Evolutionary conservation across 2,113 vertebrate genomes (phyloP), one percentile per base, ranked within the genome.

Genomic region (Cinclus mexicanus): DNA sequence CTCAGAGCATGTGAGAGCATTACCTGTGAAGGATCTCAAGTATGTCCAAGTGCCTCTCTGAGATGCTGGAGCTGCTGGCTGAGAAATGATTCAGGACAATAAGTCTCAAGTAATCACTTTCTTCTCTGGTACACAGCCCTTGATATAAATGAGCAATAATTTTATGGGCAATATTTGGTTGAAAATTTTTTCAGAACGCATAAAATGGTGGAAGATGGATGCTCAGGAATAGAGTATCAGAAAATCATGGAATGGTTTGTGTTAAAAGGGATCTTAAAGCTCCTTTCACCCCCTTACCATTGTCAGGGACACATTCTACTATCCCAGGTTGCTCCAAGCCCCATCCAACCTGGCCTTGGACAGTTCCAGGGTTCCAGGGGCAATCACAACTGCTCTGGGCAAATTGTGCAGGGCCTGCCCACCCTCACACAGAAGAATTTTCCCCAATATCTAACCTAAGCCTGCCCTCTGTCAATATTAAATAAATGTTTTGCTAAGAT

Each of bases 271-370:
- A 35, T 6, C 5, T 55, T 47, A 61, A 61, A 47, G 14, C 22
- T 68, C 0, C 0, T 55, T 83, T 14, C n/a, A 53, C 0, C 3
- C 17, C 11, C 3, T 16, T 53, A 24, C 14, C 5, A 1, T 12
- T 3, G 24, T 1, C 28, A 82, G 39, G n/a, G 16, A 41, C 17
- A 31, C 1, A 5, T 59, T 44, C 52, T 16, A 29, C 29, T 35
- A 1, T 11, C 6, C 24, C 28, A 60, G 13, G 7, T 0, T 18
- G 11, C 14, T 89, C 55, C 24, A 47, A 68, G 20, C 15, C 53
- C 13, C 0, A 0, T 47, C n/a, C 55, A 47, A 0, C 8, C n/a
- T 55, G 20, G 21, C 17, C 17, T 2, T 31, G 55, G 17, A 12
- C 29, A 47, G 14, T 89, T 0, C 20, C 29, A 75, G 20, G 47